Evolutionary conservation across 1,140 invertebrate species (phyloP).

Genomic region (Argopecten irradians): DNA sequence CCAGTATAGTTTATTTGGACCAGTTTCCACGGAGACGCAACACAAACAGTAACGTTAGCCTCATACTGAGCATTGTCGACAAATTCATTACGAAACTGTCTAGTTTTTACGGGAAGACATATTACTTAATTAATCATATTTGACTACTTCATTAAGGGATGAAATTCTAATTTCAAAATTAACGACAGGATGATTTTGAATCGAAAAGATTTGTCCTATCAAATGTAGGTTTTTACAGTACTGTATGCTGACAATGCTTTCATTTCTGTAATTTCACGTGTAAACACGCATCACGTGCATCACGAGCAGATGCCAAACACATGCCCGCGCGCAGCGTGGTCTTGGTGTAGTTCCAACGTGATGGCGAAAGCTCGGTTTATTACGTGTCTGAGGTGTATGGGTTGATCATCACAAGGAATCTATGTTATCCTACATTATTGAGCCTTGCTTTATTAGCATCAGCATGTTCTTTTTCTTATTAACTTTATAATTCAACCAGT

Average conservation of each 20-base stretch:
- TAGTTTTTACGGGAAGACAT: not conserved
- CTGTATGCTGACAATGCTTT: not conserved
- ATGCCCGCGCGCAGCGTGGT: not conserved
- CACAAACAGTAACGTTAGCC: not conserved
- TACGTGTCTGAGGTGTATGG: not conserved
- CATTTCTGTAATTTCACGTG: not conserved
- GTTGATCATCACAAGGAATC: not conserved
- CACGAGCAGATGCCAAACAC: not conserved
- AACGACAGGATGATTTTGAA: not conserved
- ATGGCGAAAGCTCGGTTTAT: not conserved
- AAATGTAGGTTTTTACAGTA: not conserved
- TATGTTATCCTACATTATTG: not conserved
- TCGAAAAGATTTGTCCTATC: not conserved
- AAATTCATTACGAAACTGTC: not conserved
- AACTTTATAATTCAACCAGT: no score
- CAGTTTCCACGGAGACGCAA: not conserved
- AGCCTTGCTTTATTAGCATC: not conserved
- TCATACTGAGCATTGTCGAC: not conserved
- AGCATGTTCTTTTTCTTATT: not conserved
- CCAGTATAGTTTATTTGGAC: not conserved
- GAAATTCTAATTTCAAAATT: not conserved
- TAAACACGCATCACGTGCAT: not conserved
- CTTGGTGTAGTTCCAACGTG: conserved; percentile 20
- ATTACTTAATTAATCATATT: not conserved
- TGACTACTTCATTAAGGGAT: not conserved